Evolutionary conservation across 2,797 vertebrate species (phyloP).

Genomic region (Sebastes kiyomatsui): DNA sequence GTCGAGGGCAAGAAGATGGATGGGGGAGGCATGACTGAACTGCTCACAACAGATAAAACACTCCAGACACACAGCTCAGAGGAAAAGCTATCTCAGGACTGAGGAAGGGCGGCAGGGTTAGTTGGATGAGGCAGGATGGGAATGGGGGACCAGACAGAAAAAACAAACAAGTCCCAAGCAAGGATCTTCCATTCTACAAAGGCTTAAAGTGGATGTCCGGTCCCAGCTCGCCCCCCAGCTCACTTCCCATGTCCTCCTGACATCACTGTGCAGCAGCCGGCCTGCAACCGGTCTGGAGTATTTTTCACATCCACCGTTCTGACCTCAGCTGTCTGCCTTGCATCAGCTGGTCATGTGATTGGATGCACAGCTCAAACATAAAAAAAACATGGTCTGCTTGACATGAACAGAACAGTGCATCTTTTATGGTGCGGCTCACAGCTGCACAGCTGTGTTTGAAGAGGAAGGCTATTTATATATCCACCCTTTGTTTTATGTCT

Average conservation of each 20-base stretch:
- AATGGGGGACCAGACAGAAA: conserved; percentile 61
- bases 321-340: conserved; percentile 30
- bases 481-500: conserved; percentile 46
- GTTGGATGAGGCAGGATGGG: conserved; percentile 46
- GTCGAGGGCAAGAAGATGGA: conserved; percentile 40
- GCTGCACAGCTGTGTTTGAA: conserved; percentile 60
- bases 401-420: conserved; percentile 38
- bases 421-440: conserved; percentile 33
- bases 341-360: conserved; percentile 27
- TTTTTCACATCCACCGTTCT: conserved; percentile 21
- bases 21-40: conserved; percentile 21
- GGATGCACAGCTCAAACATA: conserved; percentile 5
- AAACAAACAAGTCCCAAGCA: conserved; percentile 67
- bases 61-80: conserved; percentile 20
- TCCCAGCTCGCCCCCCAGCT: conserved; percentile 48
- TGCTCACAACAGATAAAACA: conserved; percentile 49
- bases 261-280: conserved; percentile 50
- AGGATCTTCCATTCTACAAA: conserved; percentile 60
- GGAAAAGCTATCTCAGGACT: conserved; percentile 33
- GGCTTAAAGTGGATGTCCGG: conserved; percentile 81
- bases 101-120: conserved; percentile 26
- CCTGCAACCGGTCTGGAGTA: conserved; percentile 18
- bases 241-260: conserved; percentile 82
- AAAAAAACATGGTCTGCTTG: conserved; percentile 12
- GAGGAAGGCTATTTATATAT: conserved; percentile 50